Evolutionary conservation across 2,113 vertebrate species (phyloP).

Genomic region (Hemiscyllium ocellatum): DNA sequence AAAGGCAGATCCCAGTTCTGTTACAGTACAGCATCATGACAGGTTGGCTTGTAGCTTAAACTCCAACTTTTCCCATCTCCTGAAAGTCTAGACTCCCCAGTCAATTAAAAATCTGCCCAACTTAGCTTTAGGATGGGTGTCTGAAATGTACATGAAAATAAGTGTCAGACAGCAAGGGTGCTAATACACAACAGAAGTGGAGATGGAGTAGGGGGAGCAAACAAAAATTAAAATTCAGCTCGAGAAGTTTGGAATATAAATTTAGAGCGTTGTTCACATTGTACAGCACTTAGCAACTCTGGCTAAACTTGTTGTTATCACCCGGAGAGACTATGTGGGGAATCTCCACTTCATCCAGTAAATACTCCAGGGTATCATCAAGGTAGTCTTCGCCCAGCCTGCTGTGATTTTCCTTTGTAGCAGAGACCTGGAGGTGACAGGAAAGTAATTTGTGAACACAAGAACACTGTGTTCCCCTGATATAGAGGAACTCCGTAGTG

Average conservation of each 20-base stretch:
- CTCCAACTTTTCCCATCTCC: too few species aligned
- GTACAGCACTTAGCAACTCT: background rate
- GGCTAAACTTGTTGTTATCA: background rate
- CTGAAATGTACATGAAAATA: too few species aligned
- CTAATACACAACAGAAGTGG: too few species aligned
- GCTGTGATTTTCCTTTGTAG: background rate
- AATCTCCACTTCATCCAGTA: background rate
- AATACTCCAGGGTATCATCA: background rate
- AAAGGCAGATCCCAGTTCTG: too few species aligned
- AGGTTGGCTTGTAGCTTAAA: too few species aligned
- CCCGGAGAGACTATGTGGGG: background rate
- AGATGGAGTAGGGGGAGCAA: background rate
- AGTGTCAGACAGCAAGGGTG: too few species aligned
- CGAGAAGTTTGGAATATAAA: background rate
- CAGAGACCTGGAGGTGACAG: slow-evolving; percentile 7
- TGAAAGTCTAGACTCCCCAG: too few species aligned
- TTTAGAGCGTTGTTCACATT: background rate
- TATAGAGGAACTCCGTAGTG: too few species aligned
- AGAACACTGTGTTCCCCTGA: too few species aligned
- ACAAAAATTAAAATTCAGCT: background rate
- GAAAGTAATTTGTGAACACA: background rate
- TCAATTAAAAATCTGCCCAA: too few species aligned
- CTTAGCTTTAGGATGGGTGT: too few species aligned
- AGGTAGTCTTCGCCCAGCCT: background rate
- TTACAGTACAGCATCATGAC: too few species aligned